Conservation (phyloP, 2,888 invertebrate genomes). For the Corbicula japonica region DNA sequence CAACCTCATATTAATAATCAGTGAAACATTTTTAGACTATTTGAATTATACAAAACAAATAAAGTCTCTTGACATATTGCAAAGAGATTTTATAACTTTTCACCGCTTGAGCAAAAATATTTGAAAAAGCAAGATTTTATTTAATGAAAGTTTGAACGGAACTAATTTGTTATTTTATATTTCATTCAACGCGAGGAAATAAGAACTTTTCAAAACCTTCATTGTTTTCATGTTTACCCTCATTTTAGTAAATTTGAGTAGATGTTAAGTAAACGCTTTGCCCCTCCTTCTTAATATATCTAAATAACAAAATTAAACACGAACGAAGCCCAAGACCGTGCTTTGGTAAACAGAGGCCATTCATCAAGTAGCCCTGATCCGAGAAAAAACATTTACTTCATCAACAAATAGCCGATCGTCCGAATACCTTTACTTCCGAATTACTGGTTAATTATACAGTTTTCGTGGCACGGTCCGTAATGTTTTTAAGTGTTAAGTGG, state of each 20-base stretch:
- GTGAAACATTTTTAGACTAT: no score
- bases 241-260: conserved; percentile 61
- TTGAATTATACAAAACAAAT: no score
- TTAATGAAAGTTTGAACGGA: conserved; percentile 11
- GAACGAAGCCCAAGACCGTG: conserved; percentile 56
- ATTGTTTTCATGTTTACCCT: conserved; percentile 58
- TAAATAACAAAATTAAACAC: conserved; percentile 76
- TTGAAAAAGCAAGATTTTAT: conserved; percentile 11
- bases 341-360: conserved; percentile 43
- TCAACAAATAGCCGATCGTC: conserved; percentile 46
- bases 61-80: no score
- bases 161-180: conserved; percentile 38
- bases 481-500: conserved; percentile 28
- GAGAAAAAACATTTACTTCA: conserved; percentile 44
- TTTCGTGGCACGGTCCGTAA: conserved; percentile 14
- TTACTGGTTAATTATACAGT: conserved; percentile 19
- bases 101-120: neutral
- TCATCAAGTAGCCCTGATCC: conserved; percentile 29
- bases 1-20: no score
- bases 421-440: conserved; percentile 43
- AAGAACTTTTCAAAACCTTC: conserved; percentile 7
- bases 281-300: conserved; percentile 66
- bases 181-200: conserved; percentile 5
- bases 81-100: conserved; percentile 12
- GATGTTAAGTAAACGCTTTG: conserved; percentile 47